Base-by-base conservation (phyloP, 2,888 invertebrate genomes). In the Tortrix viridana region DNA sequence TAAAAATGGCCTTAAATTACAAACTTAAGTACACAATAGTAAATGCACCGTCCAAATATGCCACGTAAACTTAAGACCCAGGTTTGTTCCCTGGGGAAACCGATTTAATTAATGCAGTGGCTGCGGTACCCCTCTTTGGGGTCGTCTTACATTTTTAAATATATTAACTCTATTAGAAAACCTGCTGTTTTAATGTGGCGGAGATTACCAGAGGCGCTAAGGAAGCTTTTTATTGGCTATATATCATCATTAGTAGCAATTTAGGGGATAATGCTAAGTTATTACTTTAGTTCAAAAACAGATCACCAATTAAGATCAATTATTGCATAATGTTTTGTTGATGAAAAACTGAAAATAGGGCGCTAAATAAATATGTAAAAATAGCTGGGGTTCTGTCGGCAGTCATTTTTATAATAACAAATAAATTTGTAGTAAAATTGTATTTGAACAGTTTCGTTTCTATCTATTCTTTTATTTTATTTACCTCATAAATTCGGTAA, bases 61-160 rank as follows among this genome's bases (percentile, higher is more conserved):
- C 67, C 74, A 75, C 77, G 72, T 74, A 70, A 74, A 69, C 69
- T 67, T 73, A 77, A 79, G 83, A 76, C 74, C 75, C 69, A n/a
- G 69, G 71, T 75, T 70, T 71, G 38, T 71, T 81, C 91, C 81
- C 89, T 14, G 60, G 89, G 88, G 90, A 87, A 85, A 84, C 84
- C 88, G 85, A 90, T 90, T 90, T 90, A 89, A 90, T 91, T 91
- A 91, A 88, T 88, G 80, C 84, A 82, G 87, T 78, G 86, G 87
- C 86, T 73, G 75, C 73, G 67, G 69, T 72, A 73, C 69, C 67
- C 69, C 66, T 74, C 71, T 71, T 71, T 72, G 81, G 83, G 82
- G 77, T 74, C 72, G 71, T 77, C 70, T 72, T 87, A 81, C 81
- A 86, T 88, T 88, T 89, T 89, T 88, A 80, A 90, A 87, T 82